Base-by-base conservation (phyloP, 2,888 invertebrate genomes). In the Phaonia tiefii region DNA sequence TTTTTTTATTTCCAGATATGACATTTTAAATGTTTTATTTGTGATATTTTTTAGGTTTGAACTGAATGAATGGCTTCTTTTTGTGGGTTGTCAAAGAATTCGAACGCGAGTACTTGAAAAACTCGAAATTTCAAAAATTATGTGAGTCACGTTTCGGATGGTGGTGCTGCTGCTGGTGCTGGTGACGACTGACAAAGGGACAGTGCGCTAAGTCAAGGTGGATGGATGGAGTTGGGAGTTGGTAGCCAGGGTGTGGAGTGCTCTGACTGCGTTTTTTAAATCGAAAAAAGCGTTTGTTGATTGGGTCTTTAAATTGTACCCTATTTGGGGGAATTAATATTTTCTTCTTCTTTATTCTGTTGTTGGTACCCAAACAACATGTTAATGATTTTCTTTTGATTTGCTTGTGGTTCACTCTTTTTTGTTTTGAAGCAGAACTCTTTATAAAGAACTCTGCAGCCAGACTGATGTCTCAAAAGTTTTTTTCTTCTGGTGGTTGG, bases 81-180 rank as follows among this genome's bases (percentile, higher is more conserved):
- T 60, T 17, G 17, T 4, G 31, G 39, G 2, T 1, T 39, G 11
- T 63, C 22, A 20, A 10, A 13, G 0, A 1, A 15, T 1, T 15
- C 11, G 17, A 17, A 46, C 11, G 46, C 54, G 13, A 46, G 5
- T 15, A 8, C 54, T 54, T 11, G 11, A 42, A 63, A 63, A 42
- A 37, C 39, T 37, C 60, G 7, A 51, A 51, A 11, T 22, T 51
- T 51, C 26, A 22, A 60, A 65, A 76, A 73, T 76, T 70, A 80
- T 76, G 80, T 80, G 69, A 80, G 80, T 80, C 80, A 80, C 80
- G 80, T 80, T 76, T 73, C 56, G 31, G n/a, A 8, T 8, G 31
- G 31, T 31, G 42, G 54, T 25, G 54, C 8, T 25, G 54, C 7
- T 54, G 54, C 13, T 22, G 25, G 22, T 54, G 54, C 22, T 25